Percentiles rank a stretch among this genome's conserved stretches.
Evolutionary conservation across 2,113 vertebrate genomes (phyloP).

Genomic region (Dasyprocta punctata): DNA sequence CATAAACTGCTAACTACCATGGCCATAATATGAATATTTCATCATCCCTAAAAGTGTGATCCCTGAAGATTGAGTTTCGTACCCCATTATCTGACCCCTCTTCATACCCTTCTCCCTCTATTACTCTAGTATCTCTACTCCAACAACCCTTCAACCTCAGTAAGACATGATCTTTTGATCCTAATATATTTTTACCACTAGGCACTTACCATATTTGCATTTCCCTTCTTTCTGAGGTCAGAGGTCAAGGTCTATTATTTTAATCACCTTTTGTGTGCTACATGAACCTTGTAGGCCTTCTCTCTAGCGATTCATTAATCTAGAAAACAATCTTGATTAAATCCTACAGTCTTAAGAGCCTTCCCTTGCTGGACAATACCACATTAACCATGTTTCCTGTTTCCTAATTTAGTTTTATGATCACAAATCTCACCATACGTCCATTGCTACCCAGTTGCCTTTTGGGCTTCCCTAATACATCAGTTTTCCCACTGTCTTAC

Average conservation of each 20-base stretch:
- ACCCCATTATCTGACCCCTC: not conserved
- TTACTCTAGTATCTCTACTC: not conserved
- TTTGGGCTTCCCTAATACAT: not conserved
- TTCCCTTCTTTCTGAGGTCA: not conserved
- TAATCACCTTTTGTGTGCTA: not conserved
- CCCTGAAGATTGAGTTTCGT: not conserved
- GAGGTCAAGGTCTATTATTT: no score
- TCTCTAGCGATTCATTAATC: not conserved
- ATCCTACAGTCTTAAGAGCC: not conserved
- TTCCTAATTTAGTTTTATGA: conserved; percentile 11
- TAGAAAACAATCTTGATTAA: not conserved
- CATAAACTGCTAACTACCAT: not conserved
- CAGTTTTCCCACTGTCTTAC: not conserved
- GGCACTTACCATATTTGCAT: not conserved
- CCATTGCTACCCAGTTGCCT: not conserved
- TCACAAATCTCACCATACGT: not conserved
- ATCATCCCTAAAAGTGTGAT: not conserved
- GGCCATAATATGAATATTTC: not conserved
- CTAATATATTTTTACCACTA: not conserved
- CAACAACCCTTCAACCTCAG: not conserved
- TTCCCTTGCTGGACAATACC: not conserved
- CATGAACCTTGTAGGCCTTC: not conserved
- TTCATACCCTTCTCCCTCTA: not conserved
- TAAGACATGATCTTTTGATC: not conserved
- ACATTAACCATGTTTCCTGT: not conserved